These are phyloP conservation scores for Trichonephila clavipes DNA, from an alignment of 1,140 invertebrate genomes.

Conservation along the genomic window DNA sequence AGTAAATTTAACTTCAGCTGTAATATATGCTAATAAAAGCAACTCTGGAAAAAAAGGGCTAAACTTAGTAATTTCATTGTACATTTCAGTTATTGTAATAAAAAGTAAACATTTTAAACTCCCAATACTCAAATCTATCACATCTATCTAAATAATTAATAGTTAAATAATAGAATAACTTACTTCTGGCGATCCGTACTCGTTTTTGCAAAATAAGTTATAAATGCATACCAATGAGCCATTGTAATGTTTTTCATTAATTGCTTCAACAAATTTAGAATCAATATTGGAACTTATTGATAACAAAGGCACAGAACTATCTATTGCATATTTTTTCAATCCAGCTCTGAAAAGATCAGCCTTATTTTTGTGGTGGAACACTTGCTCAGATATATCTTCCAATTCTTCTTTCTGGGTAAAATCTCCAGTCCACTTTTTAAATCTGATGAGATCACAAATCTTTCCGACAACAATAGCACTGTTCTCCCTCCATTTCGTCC, in stretches of 20 bases:
- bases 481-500: no score
- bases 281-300: background rate
- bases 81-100: no score
- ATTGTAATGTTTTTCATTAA: background rate
- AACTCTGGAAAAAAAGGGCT: no score
- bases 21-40: no score
- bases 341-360: slow-evolving; percentile 77
- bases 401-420: slow-evolving; percentile 58
- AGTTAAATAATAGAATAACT: no score
- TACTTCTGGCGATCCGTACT: slow-evolving; percentile 61
- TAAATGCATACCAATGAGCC: slow-evolving; percentile 38
- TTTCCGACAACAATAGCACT: background rate
- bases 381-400: slow-evolving; percentile 75
- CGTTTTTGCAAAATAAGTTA: slow-evolving; percentile 69
- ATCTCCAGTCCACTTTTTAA: slow-evolving; percentile 45
- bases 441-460: background rate
- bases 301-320: background rate
- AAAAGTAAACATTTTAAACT: no score
- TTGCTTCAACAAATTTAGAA: background rate
- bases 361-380: slow-evolving; percentile 77
- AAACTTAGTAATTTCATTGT: no score
- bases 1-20: no score
- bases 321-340: slow-evolving; percentile 77
- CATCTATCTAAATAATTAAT: no score
- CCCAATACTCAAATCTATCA: no score